phyloP scores from a whole-genome alignment of 2,888 invertebrate genomes.

The Luperina testacea region DNA sequence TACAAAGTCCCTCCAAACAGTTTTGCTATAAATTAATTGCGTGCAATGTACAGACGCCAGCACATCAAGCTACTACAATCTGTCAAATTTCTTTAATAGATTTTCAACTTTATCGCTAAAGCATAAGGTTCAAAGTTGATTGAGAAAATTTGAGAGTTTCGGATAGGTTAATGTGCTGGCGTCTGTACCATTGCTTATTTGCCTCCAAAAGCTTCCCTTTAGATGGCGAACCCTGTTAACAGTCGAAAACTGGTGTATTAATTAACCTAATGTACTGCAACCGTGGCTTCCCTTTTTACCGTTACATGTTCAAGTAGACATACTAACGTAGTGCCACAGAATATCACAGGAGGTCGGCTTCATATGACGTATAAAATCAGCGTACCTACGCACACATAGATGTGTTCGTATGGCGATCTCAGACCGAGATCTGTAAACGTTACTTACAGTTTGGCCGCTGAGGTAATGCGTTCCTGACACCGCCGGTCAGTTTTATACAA shows the following conservation, averaged over 20 bases:
- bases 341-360: slow-evolving; percentile 16
- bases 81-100: no score
- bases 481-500: neutral
- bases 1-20: neutral
- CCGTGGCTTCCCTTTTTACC: slow-evolving; percentile 49
- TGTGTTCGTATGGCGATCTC: neutral
- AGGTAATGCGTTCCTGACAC: neutral
- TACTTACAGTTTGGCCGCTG: neutral
- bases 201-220: slow-evolving; percentile 26
- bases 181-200: slow-evolving; percentile 26
- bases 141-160: no score
- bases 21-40: slow-evolving; percentile 15
- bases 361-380: neutral
- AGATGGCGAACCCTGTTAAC: slow-evolving; percentile 46
- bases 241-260: slow-evolving; percentile 68
- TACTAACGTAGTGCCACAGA: slow-evolving; percentile 56
- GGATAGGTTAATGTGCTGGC: no score
- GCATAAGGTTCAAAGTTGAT: no score
- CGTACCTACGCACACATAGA: neutral
- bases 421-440: neutral
- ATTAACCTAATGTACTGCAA: slow-evolving; percentile 78
- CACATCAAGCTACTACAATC: no score
- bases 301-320: slow-evolving; percentile 50
- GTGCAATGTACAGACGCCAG: slow-evolving; percentile 1
- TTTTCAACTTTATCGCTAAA: no score